Conservation (phyloP, 2,113 vertebrate species). For the Pao palembangensis region DNA sequence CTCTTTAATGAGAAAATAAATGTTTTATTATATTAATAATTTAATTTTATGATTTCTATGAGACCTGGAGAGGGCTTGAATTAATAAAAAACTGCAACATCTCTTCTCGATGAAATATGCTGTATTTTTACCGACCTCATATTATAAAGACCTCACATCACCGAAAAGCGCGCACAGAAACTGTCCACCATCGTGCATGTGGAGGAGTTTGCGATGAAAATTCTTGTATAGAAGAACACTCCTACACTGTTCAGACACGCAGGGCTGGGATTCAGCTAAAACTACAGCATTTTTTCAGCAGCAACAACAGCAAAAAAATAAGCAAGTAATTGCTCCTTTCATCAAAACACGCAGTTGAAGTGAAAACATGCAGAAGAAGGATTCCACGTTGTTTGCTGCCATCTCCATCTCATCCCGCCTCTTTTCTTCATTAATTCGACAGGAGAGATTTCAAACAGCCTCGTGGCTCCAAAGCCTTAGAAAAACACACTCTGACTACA, state of each 20-base stretch:
- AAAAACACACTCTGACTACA: slow-evolving; percentile 15
- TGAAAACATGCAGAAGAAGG: too few species aligned
- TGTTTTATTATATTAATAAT: background rate
- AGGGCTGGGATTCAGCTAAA: slow-evolving; percentile 42
- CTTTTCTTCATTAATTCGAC: slow-evolving; percentile 39
- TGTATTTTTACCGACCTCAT: background rate
- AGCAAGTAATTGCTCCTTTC: background rate
- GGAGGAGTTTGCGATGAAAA: slow-evolving; percentile 66
- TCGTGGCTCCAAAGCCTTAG: slow-evolving; percentile 30
- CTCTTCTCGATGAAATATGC: background rate
- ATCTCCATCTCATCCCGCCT: slow-evolving; percentile 41
- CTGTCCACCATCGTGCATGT: slow-evolving; percentile 58
- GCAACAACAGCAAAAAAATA: slow-evolving; percentile 9
- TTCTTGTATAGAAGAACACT: slow-evolving; percentile 38
- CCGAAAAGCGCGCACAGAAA: slow-evolving; percentile 49
- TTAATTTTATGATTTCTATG: background rate
- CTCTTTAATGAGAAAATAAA: background rate
- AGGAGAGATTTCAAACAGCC: slow-evolving; percentile 17
- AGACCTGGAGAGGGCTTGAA: background rate
- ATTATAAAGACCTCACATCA: background rate
- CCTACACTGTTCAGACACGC: slow-evolving; percentile 61
- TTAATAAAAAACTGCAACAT: background rate
- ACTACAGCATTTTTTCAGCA: slow-evolving; percentile 19
- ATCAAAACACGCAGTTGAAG: too few species aligned
- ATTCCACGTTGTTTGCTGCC: background rate